Evolutionary conservation across 2,797 vertebrate species (phyloP).

Genomic region (Spinus pinus): DNA sequence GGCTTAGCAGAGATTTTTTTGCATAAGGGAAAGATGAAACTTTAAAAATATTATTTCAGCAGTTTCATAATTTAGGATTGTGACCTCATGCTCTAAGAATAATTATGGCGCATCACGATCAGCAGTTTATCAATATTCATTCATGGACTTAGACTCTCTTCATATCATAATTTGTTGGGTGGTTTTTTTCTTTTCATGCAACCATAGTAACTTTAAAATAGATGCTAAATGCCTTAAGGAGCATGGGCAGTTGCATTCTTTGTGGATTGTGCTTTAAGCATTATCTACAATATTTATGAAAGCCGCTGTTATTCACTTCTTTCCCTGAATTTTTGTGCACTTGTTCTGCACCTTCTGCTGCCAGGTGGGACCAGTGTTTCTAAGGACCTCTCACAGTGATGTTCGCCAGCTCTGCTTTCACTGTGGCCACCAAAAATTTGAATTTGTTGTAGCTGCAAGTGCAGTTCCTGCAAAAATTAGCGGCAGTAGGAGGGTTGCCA

Average conservation of each 20-base stretch:
- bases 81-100: constrained; percentile 68
- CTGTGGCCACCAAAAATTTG: not conserved
- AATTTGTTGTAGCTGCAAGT: not conserved
- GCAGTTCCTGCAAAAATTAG: not conserved
- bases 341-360: not conserved
- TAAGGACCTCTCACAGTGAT: not conserved
- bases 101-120: constrained; percentile 41
- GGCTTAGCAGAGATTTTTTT: constrained; percentile 67
- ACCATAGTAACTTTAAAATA: not conserved
- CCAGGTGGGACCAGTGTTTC: not conserved
- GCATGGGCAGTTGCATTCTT: not conserved
- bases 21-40: constrained; percentile 71
- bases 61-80: constrained; percentile 61
- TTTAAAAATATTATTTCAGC: constrained; percentile 73
- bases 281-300: not conserved
- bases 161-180: not conserved
- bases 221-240: not conserved
- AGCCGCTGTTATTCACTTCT: not conserved
- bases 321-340: not conserved
- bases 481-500: fast-evolving
- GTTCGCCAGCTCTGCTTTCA: not conserved
- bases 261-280: not conserved
- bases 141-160: not conserved
- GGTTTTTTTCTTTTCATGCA: not conserved
- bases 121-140: constrained; percentile 55